Evolutionary conservation across 2,888 invertebrate species (phyloP).

Genomic region (Silvanus unidentatus): DNA sequence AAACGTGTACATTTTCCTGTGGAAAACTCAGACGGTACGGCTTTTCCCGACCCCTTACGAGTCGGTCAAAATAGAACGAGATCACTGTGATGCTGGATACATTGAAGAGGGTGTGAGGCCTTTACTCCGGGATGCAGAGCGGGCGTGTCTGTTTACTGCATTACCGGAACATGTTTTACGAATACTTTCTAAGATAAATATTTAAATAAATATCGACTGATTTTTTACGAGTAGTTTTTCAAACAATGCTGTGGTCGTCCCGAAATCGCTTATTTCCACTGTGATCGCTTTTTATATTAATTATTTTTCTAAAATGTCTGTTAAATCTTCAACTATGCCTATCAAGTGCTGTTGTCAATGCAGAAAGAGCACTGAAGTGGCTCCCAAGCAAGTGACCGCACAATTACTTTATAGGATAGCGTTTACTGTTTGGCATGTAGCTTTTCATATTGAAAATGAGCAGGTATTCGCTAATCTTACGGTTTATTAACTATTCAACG

Average conservation of each 20-base stretch:
- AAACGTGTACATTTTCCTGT: too few relatives aligned
- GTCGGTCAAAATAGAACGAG: too few relatives aligned
- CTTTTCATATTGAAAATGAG: slow-evolving; percentile 62
- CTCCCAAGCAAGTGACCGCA: slow-evolving; percentile 49
- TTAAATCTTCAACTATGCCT: too few relatives aligned
- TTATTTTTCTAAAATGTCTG: slow-evolving; percentile 20
- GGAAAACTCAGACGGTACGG: too few relatives aligned
- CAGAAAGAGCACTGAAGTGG: slow-evolving; percentile 37
- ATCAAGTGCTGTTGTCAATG: slow-evolving; percentile 28
- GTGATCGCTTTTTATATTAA: neutral
- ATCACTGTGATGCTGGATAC: too few relatives aligned
- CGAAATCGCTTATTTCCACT: too few relatives aligned
- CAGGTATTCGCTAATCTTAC: slow-evolving; percentile 26
- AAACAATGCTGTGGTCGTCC: too few relatives aligned
- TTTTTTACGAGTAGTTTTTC: too few relatives aligned
- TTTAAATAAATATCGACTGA: neutral
- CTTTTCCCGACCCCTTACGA: too few relatives aligned
- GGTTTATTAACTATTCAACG: neutral
- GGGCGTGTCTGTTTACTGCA: slow-evolving; percentile 40
- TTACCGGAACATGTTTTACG: slow-evolving; percentile 22
- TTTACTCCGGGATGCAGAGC: slow-evolving; percentile 36
- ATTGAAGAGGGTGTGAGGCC: slow-evolving; percentile 32
- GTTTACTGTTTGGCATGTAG: slow-evolving; percentile 69
- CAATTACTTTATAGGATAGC: slow-evolving; percentile 64
- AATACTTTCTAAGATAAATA: neutral